Percentiles rank a stretch among this genome's conserved stretches.
Evolutionary conservation across 2,888 invertebrate species (phyloP).

Genomic region (Hemithea aestivaria): DNA sequence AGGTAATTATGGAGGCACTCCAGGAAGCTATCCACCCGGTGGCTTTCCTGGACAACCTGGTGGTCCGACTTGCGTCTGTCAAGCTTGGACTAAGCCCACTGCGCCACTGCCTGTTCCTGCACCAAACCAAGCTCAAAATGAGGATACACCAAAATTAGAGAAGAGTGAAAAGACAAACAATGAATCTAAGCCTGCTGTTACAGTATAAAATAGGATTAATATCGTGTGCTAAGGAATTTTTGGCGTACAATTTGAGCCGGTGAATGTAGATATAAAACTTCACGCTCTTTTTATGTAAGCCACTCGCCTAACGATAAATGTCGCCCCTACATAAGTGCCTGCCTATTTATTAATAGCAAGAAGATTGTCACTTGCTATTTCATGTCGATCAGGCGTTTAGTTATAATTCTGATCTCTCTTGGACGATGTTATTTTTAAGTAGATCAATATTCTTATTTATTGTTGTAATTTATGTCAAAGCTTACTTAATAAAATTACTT

Average conservation of each 20-base stretch:
- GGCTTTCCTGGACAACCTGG: constrained; percentile 28
- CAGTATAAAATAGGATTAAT: too few relatives aligned
- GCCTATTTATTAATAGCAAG: constrained; percentile 8
- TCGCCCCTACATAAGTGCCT: too few relatives aligned
- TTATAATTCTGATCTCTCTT: constrained; percentile 17
- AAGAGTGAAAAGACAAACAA: constrained; percentile 18
- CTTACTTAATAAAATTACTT: too few relatives aligned
- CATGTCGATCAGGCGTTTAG: constrained; percentile 21
- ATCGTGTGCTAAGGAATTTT: too few relatives aligned
- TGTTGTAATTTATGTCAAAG: too few relatives aligned
- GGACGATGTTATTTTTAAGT: constrained; percentile 5
- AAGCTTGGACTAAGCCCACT: constrained; percentile 61
- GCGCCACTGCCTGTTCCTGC: constrained; percentile 11
- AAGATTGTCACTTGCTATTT: constrained; percentile 9
- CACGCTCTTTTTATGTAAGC: too few relatives aligned
- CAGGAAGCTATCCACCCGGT: not conserved
- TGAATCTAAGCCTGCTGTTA: constrained; percentile 8
- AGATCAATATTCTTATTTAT: not conserved
- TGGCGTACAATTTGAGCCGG: too few relatives aligned
- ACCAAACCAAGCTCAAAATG: constrained; percentile 23
- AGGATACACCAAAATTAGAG: constrained; percentile 11
- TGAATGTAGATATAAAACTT: too few relatives aligned
- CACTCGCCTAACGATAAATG: too few relatives aligned
- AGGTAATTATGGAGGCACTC: constrained; percentile 9
- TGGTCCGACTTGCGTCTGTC: constrained; percentile 65